These are phyloP conservation scores for Sycobia sp. DNA, from an alignment of 1,140 invertebrate genomes.

Conservation along the genomic window DNA sequence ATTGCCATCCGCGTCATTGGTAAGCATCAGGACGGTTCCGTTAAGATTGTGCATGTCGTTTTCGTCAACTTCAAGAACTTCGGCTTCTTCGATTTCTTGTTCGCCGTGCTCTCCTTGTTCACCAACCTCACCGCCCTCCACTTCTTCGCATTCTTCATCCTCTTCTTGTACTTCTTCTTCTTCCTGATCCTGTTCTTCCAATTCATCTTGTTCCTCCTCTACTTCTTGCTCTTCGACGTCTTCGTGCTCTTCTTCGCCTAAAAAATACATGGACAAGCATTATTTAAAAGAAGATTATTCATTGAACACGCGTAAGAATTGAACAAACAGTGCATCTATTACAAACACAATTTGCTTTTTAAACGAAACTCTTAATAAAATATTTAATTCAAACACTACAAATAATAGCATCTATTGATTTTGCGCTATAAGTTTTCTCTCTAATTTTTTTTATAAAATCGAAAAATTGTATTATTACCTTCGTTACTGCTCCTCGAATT, in stretches of 20 bases:
- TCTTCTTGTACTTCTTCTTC: conserved; percentile 38
- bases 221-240: conserved; percentile 22
- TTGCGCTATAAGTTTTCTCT: too few relatives aligned
- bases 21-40: conserved; percentile 56
- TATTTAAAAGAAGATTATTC: too few relatives aligned
- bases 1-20: conserved; percentile 56
- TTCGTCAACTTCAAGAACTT: conserved; percentile 41
- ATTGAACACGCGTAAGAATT: too few relatives aligned
- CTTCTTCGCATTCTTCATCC: conserved; percentile 31
- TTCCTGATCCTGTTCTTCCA: conserved; percentile 22
- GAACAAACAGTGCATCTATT: too few relatives aligned
- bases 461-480: too few relatives aligned
- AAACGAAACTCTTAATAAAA: too few relatives aligned
- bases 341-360: too few relatives aligned
- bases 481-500: conserved; percentile 31
- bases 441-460: too few relatives aligned
- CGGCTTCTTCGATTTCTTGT: conserved; percentile 37
- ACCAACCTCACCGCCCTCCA: conserved; percentile 26
- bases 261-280: too few relatives aligned
- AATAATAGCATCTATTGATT: too few relatives aligned
- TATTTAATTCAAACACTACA: too few relatives aligned
- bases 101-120: conserved; percentile 33
- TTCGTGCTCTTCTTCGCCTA: background rate
- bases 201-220: conserved; percentile 35
- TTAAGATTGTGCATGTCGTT: conserved; percentile 52